A percentile compares a stretch with the other conserved stretches of the same genome.
These are phyloP conservation scores for Opisthocomus hoazin DNA, from an alignment of 2,113 vertebrate genomes.

Conservation along the genomic window DNA sequence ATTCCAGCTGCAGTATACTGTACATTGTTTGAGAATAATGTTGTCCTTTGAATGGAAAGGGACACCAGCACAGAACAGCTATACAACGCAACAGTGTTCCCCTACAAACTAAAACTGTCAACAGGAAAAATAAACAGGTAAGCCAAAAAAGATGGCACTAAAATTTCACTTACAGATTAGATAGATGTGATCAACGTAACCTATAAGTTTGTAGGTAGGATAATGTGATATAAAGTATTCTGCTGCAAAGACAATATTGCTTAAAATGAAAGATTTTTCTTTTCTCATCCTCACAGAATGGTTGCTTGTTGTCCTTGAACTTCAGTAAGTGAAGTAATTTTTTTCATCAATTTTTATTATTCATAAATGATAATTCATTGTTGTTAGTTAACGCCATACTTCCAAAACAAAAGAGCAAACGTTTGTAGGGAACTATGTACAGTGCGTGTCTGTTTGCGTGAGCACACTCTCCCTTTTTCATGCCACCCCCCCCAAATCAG, in stretches of 20 bases:
- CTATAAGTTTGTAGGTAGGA: not conserved
- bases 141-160: not conserved
- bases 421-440: not conserved
- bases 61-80: not conserved
- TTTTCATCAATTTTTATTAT: not conserved
- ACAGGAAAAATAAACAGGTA: not conserved
- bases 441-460: not conserved
- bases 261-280: not conserved
- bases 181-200: not conserved
- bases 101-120: not conserved
- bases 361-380: not conserved
- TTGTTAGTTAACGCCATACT: not conserved
- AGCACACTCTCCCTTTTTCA: not conserved
- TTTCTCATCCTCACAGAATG: not conserved
- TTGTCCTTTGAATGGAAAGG: not conserved
- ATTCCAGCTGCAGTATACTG: not conserved
- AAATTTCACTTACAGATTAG: not conserved
- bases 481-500: no score
- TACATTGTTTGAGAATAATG: not conserved
- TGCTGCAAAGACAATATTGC: not conserved
- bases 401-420: not conserved
- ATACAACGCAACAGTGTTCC: not conserved
- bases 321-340: not conserved
- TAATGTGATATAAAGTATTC: not conserved
- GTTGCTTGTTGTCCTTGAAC: not conserved